Conservation (phyloP, 2,888 invertebrate genomes). For the Didymodactylos carnosus region DNA sequence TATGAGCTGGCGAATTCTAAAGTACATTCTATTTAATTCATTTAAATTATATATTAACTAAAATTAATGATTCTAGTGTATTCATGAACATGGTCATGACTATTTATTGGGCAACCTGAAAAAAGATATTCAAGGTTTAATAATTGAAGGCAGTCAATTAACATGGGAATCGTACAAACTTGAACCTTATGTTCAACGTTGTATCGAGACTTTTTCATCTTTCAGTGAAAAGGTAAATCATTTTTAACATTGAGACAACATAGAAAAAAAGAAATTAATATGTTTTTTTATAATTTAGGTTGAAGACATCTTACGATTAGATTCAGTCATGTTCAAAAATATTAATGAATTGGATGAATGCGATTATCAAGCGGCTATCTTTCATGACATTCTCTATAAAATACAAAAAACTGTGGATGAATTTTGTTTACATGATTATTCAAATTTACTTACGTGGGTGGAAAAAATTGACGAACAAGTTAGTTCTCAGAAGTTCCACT, state of each 20-base stretch:
- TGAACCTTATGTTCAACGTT: slow-evolving; percentile 81
- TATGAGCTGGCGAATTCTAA: slow-evolving; percentile 75
- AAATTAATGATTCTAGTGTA: slow-evolving; percentile 72
- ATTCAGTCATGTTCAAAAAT: slow-evolving; percentile 86
- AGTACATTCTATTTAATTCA: too few species aligned
- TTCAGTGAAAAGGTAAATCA: slow-evolving; percentile 66
- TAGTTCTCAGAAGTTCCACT: slow-evolving; percentile 15
- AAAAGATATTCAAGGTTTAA: slow-evolving; percentile 67
- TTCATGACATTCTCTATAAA: slow-evolving; percentile 74
- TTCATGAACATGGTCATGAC: slow-evolving; percentile 41
- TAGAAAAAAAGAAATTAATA: not conserved
- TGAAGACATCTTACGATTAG: slow-evolving; percentile 80
- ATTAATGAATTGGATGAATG: slow-evolving; percentile 85
- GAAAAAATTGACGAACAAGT: slow-evolving; percentile 74
- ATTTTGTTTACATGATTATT: slow-evolving; percentile 81
- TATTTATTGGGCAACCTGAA: slow-evolving; percentile 83
- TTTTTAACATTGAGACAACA: not conserved
- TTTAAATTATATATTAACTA: too few species aligned
- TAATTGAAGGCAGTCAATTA: slow-evolving; percentile 76
- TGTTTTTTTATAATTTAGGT: slow-evolving; percentile 27
- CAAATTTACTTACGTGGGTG: slow-evolving; percentile 90
- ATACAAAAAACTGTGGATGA: slow-evolving; percentile 95
- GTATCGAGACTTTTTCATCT: slow-evolving; percentile 77
- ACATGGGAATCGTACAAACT: slow-evolving; percentile 98
- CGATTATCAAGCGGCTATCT: slow-evolving; percentile 71